phyloP scores from a whole-genome alignment of 2,888 invertebrate species.

The Drosophila suboccidentalis region DNA sequence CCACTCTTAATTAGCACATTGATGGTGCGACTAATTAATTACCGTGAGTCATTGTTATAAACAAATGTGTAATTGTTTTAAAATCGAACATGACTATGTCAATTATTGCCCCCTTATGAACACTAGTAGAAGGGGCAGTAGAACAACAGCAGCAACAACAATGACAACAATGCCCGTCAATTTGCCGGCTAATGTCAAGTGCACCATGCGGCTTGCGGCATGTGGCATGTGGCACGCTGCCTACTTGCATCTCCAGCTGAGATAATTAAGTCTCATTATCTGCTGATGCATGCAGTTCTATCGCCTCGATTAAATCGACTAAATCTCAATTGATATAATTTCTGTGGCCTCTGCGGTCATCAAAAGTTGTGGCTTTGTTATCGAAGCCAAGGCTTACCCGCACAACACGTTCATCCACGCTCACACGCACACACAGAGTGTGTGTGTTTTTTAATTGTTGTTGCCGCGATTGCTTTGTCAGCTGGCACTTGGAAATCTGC shows the following conservation, averaged over 20 bases:
- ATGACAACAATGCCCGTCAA: conserved; percentile 8
- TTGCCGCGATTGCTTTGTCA: conserved; percentile 8
- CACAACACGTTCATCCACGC: conserved; percentile 3
- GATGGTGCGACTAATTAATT: conserved; percentile 19
- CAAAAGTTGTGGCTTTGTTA: conserved; percentile 42
- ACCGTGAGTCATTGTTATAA: conserved; percentile 7
- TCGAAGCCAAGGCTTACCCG: conserved; percentile 38
- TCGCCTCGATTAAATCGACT: conserved; percentile 7
- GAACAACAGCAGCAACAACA: too few species aligned
- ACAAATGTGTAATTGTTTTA: conserved; percentile 2
- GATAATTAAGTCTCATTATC: conserved; percentile 39
- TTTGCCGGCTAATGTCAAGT: conserved; percentile 34
- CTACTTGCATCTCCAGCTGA: conserved; percentile 18
- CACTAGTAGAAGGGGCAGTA: not conserved
- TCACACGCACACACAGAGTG: not conserved
- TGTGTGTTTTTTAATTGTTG: conserved; percentile 1
- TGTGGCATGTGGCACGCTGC: conserved; percentile 15
- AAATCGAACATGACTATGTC: not conserved
- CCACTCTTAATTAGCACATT: conserved; percentile 10
- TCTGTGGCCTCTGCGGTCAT: conserved; percentile 31
- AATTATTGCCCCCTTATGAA: not conserved
- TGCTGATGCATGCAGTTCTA: conserved; percentile 24
- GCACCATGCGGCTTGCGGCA: conserved; percentile 36
- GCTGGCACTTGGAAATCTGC: conserved; percentile 28
- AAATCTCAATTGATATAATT: conserved; percentile 35